Percentiles rank a stretch among this genome's conserved stretches.
Evolutionary conservation across 2,888 invertebrate genomes (phyloP).

Genomic region (Agrilus mali): DNA sequence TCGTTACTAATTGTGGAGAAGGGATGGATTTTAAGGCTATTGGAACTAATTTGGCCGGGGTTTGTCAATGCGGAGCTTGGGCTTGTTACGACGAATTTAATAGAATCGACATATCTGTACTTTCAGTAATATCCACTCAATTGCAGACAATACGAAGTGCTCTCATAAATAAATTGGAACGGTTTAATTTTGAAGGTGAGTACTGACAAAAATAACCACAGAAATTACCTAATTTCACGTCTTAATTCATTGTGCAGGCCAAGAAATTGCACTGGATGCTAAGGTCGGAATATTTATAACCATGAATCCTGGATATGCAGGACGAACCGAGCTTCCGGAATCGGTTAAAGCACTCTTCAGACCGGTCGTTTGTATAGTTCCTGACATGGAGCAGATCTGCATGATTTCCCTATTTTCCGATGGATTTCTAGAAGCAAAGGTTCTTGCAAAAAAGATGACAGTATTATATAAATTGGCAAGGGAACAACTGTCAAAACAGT

Average conservation of each 20-base stretch:
- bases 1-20: slow-evolving; percentile 87
- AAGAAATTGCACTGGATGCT: slow-evolving; percentile 67
- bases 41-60: slow-evolving; percentile 59
- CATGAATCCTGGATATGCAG: slow-evolving; percentile 91
- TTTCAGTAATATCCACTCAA: slow-evolving; percentile 88
- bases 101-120: slow-evolving; percentile 80
- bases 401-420: slow-evolving; percentile 85
- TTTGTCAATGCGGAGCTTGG: slow-evolving; percentile 87
- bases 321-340: slow-evolving; percentile 83
- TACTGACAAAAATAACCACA: no score
- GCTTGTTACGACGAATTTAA: slow-evolving; percentile 95
- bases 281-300: slow-evolving; percentile 91
- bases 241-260: slow-evolving; percentile 14
- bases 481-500: slow-evolving; percentile 84
- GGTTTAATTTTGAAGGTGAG: slow-evolving; percentile 46
- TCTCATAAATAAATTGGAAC: slow-evolving; percentile 56
- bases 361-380: slow-evolving; percentile 85
- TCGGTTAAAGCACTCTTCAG: slow-evolving; percentile 85
- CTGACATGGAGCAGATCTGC: slow-evolving; percentile 85
- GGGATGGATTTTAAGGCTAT: slow-evolving; percentile 85
- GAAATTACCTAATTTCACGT: no score
- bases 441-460: slow-evolving; percentile 88
- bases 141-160: slow-evolving; percentile 81
- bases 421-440: slow-evolving; percentile 82
- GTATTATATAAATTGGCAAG: slow-evolving; percentile 75